Evolutionary conservation across 2,888 invertebrate genomes (phyloP).

Genomic region (Zygaena filipendulae): DNA sequence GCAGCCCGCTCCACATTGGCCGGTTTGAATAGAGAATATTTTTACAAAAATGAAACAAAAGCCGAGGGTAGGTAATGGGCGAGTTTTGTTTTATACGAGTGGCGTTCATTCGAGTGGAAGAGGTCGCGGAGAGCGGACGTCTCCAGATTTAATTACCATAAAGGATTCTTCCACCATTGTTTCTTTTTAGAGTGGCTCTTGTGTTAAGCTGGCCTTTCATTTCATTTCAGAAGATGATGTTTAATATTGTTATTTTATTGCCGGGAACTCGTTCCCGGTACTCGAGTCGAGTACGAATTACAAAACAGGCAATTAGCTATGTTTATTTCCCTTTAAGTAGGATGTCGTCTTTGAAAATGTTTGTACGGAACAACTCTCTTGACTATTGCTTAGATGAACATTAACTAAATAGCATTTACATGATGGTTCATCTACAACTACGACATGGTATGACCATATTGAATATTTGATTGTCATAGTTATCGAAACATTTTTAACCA

Average conservation of each 20-base stretch:
- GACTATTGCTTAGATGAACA: slow-evolving; percentile 32
- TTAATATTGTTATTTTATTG: slow-evolving; percentile 62
- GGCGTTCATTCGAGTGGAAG: slow-evolving; percentile 54
- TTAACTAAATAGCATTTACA: too few relatives aligned
- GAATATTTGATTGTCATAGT: too few relatives aligned
- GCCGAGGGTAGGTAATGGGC: slow-evolving; percentile 63
- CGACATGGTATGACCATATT: too few relatives aligned
- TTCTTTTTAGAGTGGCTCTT: slow-evolving; percentile 32
- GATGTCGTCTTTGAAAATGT: slow-evolving; percentile 31
- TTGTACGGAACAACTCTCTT: slow-evolving; percentile 33
- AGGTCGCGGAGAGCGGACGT: slow-evolving; percentile 47
- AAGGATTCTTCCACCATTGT: slow-evolving; percentile 40
- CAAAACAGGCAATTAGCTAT: slow-evolving; percentile 54
- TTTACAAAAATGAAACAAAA: slow-evolving; percentile 57
- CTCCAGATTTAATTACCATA: slow-evolving; percentile 58
- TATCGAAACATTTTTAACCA: too few relatives aligned
- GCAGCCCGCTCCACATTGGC: slow-evolving; percentile 59
- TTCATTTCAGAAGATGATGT: slow-evolving; percentile 34
- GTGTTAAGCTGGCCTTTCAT: slow-evolving; percentile 36
- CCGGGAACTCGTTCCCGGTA: slow-evolving; percentile 28
- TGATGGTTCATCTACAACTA: too few relatives aligned
- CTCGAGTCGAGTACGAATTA: slow-evolving; percentile 34
- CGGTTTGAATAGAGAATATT: slow-evolving; percentile 61
- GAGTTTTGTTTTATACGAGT: slow-evolving; percentile 64
- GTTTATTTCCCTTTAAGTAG: slow-evolving; percentile 41